Percentiles rank a stretch among this genome's conserved stretches.
These are phyloP conservation scores for Acanthiza pusilla DNA, from an alignment of 2,797 vertebrate species.

Conservation along the genomic window DNA sequence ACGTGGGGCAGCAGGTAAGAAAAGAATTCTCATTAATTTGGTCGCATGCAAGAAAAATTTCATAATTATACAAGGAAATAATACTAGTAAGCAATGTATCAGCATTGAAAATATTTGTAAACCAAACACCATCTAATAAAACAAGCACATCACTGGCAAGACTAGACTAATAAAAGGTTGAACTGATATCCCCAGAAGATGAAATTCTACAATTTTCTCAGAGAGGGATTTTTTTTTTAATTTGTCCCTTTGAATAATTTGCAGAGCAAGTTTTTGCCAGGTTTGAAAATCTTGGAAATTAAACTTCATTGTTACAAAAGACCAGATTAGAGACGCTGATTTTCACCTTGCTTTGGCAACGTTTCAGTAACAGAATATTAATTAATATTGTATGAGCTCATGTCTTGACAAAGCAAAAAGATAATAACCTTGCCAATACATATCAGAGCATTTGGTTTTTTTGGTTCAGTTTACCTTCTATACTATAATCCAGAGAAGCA, in stretches of 20 bases:
- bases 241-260: background rate
- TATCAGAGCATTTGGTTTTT: background rate
- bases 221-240: background rate
- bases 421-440: background rate
- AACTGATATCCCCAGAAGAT: background rate
- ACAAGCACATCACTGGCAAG: background rate
- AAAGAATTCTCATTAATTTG: background rate
- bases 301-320: background rate
- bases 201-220: background rate
- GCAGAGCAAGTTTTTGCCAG: background rate
- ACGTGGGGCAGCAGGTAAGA: background rate
- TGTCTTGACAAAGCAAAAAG: background rate
- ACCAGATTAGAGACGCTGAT: background rate
- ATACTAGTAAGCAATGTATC: background rate
- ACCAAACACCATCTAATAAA: background rate
- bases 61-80: background rate
- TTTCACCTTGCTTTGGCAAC: slow-evolving; percentile 3
- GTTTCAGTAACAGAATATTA: slow-evolving; percentile 17
- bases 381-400: background rate
- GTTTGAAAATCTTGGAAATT: slow-evolving; percentile 13
- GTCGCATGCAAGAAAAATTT: background rate
- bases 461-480: background rate
- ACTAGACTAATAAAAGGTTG: background rate
- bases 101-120: background rate
- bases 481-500: background rate